Evolutionary conservation across 2,888 invertebrate species (phyloP), one percentile per base, ranked within the genome.

Genomic region (Dryococelus australis): DNA sequence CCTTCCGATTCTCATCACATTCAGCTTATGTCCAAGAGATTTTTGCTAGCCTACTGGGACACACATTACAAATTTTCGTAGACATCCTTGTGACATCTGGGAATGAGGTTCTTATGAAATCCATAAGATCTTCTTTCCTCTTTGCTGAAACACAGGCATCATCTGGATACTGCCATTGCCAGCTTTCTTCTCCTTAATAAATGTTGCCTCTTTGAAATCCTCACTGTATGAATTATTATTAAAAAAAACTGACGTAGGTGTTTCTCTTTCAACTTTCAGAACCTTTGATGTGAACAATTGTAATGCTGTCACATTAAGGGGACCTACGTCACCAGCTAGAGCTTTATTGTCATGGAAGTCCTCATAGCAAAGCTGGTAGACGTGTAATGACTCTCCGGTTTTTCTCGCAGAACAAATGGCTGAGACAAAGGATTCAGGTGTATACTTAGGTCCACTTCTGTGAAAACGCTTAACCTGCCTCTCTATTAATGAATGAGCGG

Each of bases 51-150:
- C 65, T 65, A 20, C 65, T 65, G 65, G 65, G 8, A 65, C 20
- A 65, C 65, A 65, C 65, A 65, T 81, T 81, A 81, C 81, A 81
- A 81, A 81, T 27, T 10, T 81, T 35, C 26, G 20, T 81, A 81
- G 35, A 35, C 9, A 35, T 81, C 4, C 35, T 81, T 26, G 28
- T 27, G 35, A 27, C 27, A 26, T 27, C 13, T 26, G 12, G 81
- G 20, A 81, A 81, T 81, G 35, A 81, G 35, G 20, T 81, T 81
- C 35, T 81, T 27, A 35, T 81, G 27, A 27, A 81, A 8, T 81
- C 35, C 6, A 81, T 27, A 81, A 81, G 6, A 35, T 81, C 79
- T 79, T 27, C 81, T 81, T 79, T n/a, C n/a, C 27, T 27, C 8
- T 47, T 47, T 27, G 10, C 26, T 81, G 27, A 81, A 81, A 81